Evolutionary conservation across 92 coral and sea anemone species (phyloP).

Genomic region (Hydrozoanthus gracilis): DNA sequence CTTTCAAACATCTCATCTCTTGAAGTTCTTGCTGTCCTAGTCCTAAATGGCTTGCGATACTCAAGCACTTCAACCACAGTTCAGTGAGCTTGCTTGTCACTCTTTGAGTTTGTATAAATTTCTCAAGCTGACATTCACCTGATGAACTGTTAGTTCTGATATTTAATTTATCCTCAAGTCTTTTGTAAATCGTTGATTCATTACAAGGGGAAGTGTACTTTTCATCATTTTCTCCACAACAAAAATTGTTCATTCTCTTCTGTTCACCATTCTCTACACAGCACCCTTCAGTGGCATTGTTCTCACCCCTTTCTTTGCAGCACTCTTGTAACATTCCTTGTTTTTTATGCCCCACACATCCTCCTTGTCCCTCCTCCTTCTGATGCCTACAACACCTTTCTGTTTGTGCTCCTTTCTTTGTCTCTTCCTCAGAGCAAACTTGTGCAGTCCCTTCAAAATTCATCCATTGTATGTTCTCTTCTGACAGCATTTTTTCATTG

Average conservation of each 20-base stretch:
- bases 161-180: not conserved
- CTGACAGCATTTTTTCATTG: not conserved
- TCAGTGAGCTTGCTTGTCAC: not conserved
- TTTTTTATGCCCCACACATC: not conserved
- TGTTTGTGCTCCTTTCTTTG: not conserved
- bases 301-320: not conserved
- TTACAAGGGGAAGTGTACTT: not conserved
- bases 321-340: not conserved
- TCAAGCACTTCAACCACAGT: constrained; percentile 5
- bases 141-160: not conserved
- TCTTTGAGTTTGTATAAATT: too few relatives aligned
- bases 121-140: not conserved
- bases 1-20: constrained; percentile 3
- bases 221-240: not conserved
- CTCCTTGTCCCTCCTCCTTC: not conserved
- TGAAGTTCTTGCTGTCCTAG: not conserved
- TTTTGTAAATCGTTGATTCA: not conserved
- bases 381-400: not conserved
- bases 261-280: not conserved
- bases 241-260: not conserved
- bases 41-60: constrained; percentile 28
- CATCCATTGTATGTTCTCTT: not conserved
- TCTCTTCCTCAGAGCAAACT: not conserved
- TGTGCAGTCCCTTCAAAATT: not conserved
- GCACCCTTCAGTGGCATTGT: not conserved